Percentiles rank a stretch among this genome's conserved stretches.
Conservation (phyloP, 2,113 vertebrate species). For the Prinia subflava region DNA sequence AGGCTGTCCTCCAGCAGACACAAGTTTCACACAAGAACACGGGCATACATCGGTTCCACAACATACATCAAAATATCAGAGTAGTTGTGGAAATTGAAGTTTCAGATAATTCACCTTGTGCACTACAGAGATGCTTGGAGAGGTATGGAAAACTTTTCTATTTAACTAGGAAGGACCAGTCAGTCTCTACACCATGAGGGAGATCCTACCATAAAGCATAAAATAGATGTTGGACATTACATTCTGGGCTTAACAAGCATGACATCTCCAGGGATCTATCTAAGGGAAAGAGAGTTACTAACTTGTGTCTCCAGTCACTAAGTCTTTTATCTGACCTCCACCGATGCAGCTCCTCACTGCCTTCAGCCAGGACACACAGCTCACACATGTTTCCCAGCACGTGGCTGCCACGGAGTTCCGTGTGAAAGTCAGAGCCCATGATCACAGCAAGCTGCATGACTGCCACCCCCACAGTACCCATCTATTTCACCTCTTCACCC, state of each 20-base stretch:
- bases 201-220: not conserved
- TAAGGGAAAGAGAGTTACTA: not conserved
- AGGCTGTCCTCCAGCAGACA: not conserved
- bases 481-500: not conserved
- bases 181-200: not conserved
- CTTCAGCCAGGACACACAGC: not conserved
- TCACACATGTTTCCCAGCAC: rapidly evolving
- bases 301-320: not conserved
- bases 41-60: not conserved
- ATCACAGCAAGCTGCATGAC: not conserved
- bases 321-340: not conserved
- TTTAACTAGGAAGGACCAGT: not conserved
- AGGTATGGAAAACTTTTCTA: not conserved
- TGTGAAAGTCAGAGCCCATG: not conserved
- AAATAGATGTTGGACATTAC: not conserved
- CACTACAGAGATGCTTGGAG: not conserved
- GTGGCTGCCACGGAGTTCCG: rapidly evolving
- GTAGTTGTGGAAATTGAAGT: not conserved
- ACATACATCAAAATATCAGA: not conserved
- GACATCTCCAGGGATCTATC: not conserved
- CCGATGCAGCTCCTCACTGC: not conserved
- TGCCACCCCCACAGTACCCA: rapidly evolving
- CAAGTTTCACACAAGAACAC: not conserved
- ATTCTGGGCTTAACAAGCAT: not conserved
- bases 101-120: not conserved